A percentile compares a stretch with the other conserved stretches of the same genome.
These are phyloP conservation scores for Electrophaes corylata DNA, from an alignment of 2,888 invertebrate species.

Conservation along the genomic window DNA sequence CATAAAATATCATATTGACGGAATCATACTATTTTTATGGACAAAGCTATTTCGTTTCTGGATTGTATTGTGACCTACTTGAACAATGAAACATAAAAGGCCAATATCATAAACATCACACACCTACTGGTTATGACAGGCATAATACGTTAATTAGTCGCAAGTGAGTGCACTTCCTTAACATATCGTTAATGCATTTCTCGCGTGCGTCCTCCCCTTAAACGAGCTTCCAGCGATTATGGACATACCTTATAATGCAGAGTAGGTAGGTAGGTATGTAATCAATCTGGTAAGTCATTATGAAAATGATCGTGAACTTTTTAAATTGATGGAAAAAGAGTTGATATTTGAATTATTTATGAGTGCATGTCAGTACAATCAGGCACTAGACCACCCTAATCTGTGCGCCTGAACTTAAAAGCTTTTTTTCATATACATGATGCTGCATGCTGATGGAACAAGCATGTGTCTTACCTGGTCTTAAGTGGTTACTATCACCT, in stretches of 20 bases:
- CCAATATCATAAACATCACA: conserved; percentile 31
- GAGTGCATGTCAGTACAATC: neutral
- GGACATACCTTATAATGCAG: conserved; percentile 26
- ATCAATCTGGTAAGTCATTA: conserved; percentile 31
- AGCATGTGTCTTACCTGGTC: too few species aligned
- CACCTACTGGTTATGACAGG: conserved; percentile 28
- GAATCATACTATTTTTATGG: conserved; percentile 19
- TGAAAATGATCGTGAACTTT: conserved; percentile 18
- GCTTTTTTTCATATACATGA: too few species aligned
- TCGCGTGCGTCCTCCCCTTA: conserved; percentile 53
- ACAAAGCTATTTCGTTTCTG: conserved; percentile 17
- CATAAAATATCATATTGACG: neutral
- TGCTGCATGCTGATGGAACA: too few species aligned
- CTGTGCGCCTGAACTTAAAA: too few species aligned
- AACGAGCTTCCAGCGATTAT: conserved; percentile 32
- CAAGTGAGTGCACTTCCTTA: conserved; percentile 57
- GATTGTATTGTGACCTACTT: conserved; percentile 23
- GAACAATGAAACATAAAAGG: conserved; percentile 18
- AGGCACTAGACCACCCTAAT: neutral
- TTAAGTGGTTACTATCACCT: too few species aligned
- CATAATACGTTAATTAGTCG: conserved; percentile 54
- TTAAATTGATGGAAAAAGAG: conserved; percentile 10
- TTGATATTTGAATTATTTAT: neutral
- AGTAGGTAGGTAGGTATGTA: conserved; percentile 25
- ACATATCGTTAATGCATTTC: conserved; percentile 60